Percentiles rank a stretch among this genome's conserved stretches.
Conservation (phyloP, 2,797 vertebrate species). For the Natrix natrix region DNA sequence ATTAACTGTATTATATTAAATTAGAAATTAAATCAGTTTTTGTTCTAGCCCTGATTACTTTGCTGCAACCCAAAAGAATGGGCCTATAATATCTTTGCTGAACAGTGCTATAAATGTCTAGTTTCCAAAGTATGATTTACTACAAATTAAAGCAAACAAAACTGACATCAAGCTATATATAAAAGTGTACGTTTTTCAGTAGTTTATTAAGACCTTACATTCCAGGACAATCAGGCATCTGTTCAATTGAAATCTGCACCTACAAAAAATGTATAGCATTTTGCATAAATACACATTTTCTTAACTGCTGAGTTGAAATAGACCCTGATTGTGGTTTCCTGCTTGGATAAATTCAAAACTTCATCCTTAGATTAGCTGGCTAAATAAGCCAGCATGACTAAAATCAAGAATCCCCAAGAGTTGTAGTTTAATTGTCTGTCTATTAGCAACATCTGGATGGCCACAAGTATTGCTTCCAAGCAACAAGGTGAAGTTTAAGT, state of each 20-base stretch:
- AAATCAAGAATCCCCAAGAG: not conserved
- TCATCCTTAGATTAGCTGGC: not conserved
- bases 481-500: not conserved
- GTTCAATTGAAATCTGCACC: not conserved
- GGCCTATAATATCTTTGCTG: not conserved
- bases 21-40: not conserved
- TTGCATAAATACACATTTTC: not conserved
- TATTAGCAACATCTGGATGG: not conserved
- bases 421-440: not conserved
- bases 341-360: not conserved
- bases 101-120: not conserved
- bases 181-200: not conserved
- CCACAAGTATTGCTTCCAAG: not conserved
- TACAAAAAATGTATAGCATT: not conserved
- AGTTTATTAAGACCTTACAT: not conserved
- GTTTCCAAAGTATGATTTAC: not conserved
- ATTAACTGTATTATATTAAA: not conserved
- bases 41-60: not conserved
- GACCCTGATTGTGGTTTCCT: not conserved
- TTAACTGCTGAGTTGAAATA: not conserved
- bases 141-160: not conserved
- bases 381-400: not conserved
- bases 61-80: not conserved
- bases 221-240: not conserved
- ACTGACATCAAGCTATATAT: not conserved